Percentiles rank a stretch among this genome's conserved stretches.
These are phyloP conservation scores for Remorina albescens DNA, from an alignment of 2,797 vertebrate genomes.

Conservation along the genomic window DNA sequence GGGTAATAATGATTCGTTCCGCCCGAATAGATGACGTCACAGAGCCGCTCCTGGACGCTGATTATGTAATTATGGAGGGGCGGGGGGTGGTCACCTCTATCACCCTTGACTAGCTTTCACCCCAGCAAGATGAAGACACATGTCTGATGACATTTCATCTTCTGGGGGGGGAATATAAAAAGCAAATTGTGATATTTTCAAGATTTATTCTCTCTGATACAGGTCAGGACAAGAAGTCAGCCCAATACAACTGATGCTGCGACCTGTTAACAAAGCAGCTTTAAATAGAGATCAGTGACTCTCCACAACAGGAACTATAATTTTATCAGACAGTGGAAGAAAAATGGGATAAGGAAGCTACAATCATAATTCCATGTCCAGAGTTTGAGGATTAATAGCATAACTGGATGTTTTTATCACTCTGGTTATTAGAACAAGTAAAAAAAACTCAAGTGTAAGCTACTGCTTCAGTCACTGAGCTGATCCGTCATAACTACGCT, in stretches of 20 bases:
- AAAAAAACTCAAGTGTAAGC: conserved; percentile 21
- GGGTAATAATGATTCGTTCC: too few species aligned
- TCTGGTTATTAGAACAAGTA: conserved; percentile 9
- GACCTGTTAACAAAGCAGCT: not conserved
- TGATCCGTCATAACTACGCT: conserved; percentile 33
- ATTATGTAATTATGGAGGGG: too few species aligned
- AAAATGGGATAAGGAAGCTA: not conserved
- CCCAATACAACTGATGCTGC: not conserved
- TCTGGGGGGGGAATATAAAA: not conserved
- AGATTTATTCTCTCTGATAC: not conserved
- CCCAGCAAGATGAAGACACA: not conserved
- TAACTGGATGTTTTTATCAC: conserved; percentile 20
- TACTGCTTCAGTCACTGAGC: conserved; percentile 5
- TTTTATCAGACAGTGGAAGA: conserved; percentile 1
- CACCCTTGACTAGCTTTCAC: too few species aligned
- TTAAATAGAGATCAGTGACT: not conserved
- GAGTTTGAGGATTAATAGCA: conserved; percentile 20
- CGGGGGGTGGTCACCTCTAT: too few species aligned
- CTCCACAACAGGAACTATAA: not conserved
- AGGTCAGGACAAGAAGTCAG: conserved; percentile 13
- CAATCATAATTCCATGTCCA: not conserved
- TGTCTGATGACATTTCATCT: conserved; percentile 8
- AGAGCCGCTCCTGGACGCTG: too few species aligned
- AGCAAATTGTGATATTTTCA: not conserved
- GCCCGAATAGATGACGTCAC: too few species aligned